phyloP scores from a whole-genome alignment of 2,888 invertebrate species.

The Drosophila macrothrix region DNA sequence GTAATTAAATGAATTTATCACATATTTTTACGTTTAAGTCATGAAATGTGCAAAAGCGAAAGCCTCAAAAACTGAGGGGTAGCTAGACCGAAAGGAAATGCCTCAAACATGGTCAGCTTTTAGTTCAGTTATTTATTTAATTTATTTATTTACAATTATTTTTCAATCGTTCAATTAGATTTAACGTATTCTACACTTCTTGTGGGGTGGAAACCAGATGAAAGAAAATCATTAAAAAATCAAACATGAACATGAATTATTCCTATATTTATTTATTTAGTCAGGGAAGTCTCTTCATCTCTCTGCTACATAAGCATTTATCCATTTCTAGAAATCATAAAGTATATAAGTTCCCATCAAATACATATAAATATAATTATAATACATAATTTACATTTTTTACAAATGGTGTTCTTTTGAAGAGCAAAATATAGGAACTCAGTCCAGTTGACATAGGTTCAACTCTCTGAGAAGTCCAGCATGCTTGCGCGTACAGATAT shows the following conservation, averaged over 20 bases:
- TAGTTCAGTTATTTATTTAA: background rate
- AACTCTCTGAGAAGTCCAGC: background rate
- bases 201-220: background rate
- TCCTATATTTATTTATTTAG: background rate
- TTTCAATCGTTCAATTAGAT: background rate
- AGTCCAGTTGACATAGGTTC: background rate
- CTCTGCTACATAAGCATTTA: background rate
- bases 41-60: slow-evolving; percentile 38
- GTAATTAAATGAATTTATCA: slow-evolving; percentile 66
- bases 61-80: slow-evolving; percentile 11
- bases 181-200: background rate
- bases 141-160: background rate
- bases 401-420: background rate
- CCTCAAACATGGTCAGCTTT: slow-evolving; percentile 20
- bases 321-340: background rate
- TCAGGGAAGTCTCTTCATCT: background rate
- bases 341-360: background rate
- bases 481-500: background rate
- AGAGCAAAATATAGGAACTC: background rate
- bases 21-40: slow-evolving; percentile 38
- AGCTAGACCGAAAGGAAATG: slow-evolving; percentile 26
- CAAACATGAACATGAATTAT: background rate
- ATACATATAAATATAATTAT: background rate
- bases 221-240: background rate
- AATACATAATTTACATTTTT: background rate